Conservation (phyloP, 1,140 invertebrate species). For the Augochlora pura region DNA sequence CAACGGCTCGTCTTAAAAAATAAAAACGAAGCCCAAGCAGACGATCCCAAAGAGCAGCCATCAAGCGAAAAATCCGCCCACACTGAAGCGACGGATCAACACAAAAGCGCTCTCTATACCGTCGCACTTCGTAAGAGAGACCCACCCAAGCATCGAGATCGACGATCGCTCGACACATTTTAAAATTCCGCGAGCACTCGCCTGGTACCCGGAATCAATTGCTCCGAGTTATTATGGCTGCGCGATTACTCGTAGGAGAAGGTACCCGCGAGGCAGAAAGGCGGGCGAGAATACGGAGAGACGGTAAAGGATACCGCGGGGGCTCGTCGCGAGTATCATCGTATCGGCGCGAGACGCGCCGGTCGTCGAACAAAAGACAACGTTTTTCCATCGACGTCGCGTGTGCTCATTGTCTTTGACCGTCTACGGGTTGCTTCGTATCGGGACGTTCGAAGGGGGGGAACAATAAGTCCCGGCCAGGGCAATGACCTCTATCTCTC, state of each 20-base stretch:
- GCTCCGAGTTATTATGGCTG: neutral
- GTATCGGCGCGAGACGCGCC: neutral
- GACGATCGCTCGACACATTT: conserved; percentile 13
- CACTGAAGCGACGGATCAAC: no score
- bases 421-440: neutral
- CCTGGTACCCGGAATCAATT: conserved; percentile 1
- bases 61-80: conserved; percentile 6
- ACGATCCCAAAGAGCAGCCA: conserved; percentile 1
- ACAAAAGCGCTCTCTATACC: neutral
- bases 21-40: conserved; percentile 27
- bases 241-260: neutral
- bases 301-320: neutral
- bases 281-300: neutral
- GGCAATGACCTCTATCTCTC: neutral
- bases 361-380: conserved; percentile 2
- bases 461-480: neutral
- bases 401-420: neutral
- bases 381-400: neutral
- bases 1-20: neutral
- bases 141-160: no score
- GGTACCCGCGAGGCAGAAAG: neutral
- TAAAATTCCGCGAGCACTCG: conserved; percentile 17
- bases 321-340: neutral
- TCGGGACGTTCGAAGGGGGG: neutral
- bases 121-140: no score